Conservation (phyloP, 2,888 invertebrate species). For the Hipparchia sbordonii region DNA sequence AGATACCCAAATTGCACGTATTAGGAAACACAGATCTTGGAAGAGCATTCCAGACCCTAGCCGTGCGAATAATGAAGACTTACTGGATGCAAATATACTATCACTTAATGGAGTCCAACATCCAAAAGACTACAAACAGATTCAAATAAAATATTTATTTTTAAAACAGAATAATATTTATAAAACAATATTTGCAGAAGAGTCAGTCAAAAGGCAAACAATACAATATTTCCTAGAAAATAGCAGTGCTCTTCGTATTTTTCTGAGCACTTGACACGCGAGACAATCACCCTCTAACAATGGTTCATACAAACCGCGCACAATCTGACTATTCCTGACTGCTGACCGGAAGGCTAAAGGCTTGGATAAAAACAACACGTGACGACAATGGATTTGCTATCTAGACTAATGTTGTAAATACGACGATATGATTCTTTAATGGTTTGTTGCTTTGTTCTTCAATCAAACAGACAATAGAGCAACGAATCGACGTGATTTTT, state of each 20-base stretch:
- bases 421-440: too few relatives aligned
- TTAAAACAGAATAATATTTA: neutral
- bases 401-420: too few relatives aligned
- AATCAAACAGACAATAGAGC: too few relatives aligned
- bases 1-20: too few relatives aligned
- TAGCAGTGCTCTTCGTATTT: conserved; percentile 19
- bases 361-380: neutral
- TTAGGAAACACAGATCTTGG: too few relatives aligned
- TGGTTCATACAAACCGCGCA: conserved; percentile 42
- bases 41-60: too few relatives aligned
- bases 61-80: too few relatives aligned
- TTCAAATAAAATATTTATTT: neutral
- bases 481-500: too few relatives aligned
- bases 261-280: conserved; percentile 28
- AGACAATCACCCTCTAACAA: conserved; percentile 44
- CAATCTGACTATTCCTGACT: conserved; percentile 42
- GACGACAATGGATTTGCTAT: too few relatives aligned
- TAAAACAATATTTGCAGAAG: conserved; percentile 3
- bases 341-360: conserved; percentile 51
- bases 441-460: too few relatives aligned
- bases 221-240: conserved; percentile 14
- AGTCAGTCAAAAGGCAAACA: conserved; percentile 18
- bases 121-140: neutral
- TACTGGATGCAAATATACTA: too few relatives aligned
- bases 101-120: neutral